Evolutionary conservation across 2,113 vertebrate species (phyloP).

Genomic region (Rhinolophus sinicus): DNA sequence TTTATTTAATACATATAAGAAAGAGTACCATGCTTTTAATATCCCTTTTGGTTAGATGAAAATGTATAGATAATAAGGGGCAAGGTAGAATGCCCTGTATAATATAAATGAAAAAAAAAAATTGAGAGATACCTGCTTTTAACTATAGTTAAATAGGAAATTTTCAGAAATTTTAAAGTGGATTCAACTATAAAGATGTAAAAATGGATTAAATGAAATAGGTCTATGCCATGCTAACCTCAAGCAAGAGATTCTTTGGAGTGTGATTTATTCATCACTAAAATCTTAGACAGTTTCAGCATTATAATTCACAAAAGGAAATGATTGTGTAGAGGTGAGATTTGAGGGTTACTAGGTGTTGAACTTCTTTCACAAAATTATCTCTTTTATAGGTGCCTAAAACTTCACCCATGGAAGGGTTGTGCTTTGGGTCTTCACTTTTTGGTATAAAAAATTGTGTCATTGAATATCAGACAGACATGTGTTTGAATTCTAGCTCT

Average conservation of each 20-base stretch:
- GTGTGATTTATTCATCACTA: conserved; percentile 39
- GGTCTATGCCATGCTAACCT: not conserved
- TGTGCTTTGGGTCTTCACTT: not conserved
- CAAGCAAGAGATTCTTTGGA: not conserved
- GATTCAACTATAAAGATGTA: conserved; percentile 1
- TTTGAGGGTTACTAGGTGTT: not conserved
- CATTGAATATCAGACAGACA: not conserved
- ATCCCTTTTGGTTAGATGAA: not conserved
- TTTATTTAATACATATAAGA: not conserved
- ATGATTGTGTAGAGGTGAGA: not conserved
- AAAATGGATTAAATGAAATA: conserved; percentile 16
- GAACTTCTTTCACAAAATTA: not conserved
- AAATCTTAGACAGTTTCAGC: not conserved
- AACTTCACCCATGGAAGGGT: not conserved
- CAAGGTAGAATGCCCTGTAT: not conserved
- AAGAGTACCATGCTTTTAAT: not conserved
- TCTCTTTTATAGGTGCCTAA: not conserved
- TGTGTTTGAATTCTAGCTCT: not conserved
- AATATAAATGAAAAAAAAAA: not conserved
- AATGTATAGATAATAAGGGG: not conserved
- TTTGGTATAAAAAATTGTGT: not conserved
- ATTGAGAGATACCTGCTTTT: not conserved
- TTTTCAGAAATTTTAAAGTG: not conserved
- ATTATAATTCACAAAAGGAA: conserved; percentile 31
- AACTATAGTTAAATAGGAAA: not conserved